Base-by-base conservation (phyloP, 2,888 invertebrate species). In the Ceratothoa steindachneri region DNA sequence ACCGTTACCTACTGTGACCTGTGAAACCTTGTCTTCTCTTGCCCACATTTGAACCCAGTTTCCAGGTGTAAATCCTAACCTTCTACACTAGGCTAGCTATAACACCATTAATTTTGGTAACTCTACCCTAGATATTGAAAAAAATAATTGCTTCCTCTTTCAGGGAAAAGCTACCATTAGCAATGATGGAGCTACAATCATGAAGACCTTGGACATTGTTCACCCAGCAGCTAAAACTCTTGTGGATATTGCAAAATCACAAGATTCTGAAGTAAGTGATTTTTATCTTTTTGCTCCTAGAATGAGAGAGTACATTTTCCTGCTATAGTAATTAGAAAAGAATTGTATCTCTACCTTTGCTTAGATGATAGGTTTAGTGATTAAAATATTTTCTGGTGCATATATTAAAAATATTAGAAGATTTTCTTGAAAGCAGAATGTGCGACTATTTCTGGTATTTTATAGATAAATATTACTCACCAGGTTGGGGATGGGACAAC, bases 401-500 rank as follows among this genome's bases (percentile, higher is more conserved):
- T n/a, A n/a, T n/a, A n/a, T n/a, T n/a, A n/a, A n/a, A n/a, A n/a
- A n/a, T n/a, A n/a, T n/a, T n/a, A n/a, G 24, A 51, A 41, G 55
- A n/a, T 53, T n/a, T n/a, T n/a, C n/a, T n/a, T n/a, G n/a, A n/a
- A n/a, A n/a, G n/a, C n/a, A n/a, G n/a, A n/a, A n/a, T n/a, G n/a
- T n/a, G n/a, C n/a, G n/a, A n/a, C n/a, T 41, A 51, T 31, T 51
- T 41, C 41, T 9, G 41, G 41, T 41, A 41, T 41, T 41, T 41
- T 41, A 41, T 15, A 41, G 41, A 41, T 41, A 9, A 41, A 60
- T 60, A 5, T 60, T n/a, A n/a, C n/a, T 22, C 9, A 60, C 60
- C 82, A 95, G 93, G 93, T 99, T 71, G 99, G 99, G 2, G 99
- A 99, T 86, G 99, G 99, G 5, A 99, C 99, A 9, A 99, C 99